Evolutionary conservation across 2,797 vertebrate genomes (phyloP).

Genomic region (Phoxinus dragarum): DNA sequence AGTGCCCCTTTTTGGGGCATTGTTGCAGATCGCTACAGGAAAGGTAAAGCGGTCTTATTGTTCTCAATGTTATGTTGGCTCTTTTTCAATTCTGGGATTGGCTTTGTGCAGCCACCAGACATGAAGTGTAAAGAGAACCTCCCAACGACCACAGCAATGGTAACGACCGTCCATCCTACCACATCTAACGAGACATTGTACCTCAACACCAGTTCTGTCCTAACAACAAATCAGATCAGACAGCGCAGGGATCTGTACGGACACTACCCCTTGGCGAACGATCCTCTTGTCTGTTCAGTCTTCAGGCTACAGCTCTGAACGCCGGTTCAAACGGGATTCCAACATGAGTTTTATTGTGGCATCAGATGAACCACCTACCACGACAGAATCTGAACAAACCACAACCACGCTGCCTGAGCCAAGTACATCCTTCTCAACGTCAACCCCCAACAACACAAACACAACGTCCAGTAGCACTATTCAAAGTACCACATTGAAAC

Average conservation of each 20-base stretch:
- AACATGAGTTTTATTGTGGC: constrained; percentile 29
- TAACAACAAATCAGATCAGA: constrained; percentile 27
- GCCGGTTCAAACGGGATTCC: constrained; percentile 55
- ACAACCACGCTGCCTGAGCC: background rate
- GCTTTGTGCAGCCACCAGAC: constrained; percentile 89
- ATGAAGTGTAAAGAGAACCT: constrained; percentile 81
- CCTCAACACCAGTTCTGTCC: background rate
- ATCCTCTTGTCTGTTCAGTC: constrained; percentile 10
- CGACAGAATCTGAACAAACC: background rate
- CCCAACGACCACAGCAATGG: constrained; percentile 19
- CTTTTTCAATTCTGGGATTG: constrained; percentile 93
- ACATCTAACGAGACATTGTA: constrained; percentile 7
- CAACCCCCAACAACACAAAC: constrained; percentile 39
- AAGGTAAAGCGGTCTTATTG: constrained; percentile 91
- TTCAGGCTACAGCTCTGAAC: constrained; percentile 7
- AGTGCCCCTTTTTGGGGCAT: constrained; percentile 98
- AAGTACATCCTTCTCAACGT: background rate
- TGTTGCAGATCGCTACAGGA: constrained; percentile 93
- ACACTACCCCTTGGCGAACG: constrained; percentile 23
- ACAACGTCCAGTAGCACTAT: constrained; percentile 19
- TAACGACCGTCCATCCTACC: background rate
- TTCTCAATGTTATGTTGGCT: constrained; percentile 97
- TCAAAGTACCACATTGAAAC: constrained; percentile 44
- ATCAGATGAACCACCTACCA: background rate
- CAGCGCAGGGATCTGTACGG: constrained; percentile 59